Evolutionary conservation across 2,797 vertebrate genomes (phyloP).

Genomic region (Bothrops alternatus): DNA sequence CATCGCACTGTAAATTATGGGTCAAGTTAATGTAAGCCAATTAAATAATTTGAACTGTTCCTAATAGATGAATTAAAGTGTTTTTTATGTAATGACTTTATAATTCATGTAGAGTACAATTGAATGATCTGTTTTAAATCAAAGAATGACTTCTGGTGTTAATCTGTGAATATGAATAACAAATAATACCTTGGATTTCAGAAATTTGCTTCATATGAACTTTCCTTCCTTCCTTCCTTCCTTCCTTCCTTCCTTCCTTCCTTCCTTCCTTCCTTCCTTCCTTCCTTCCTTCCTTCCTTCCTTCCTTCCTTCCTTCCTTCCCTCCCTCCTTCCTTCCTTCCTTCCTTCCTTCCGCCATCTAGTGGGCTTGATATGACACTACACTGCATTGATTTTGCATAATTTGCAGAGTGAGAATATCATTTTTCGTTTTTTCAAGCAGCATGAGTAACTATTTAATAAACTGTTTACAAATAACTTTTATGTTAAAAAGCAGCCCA

Average conservation of each 20-base stretch:
- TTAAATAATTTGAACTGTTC: constrained; percentile 78
- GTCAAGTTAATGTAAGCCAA: constrained; percentile 77
- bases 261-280: too few species aligned
- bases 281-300: neutral
- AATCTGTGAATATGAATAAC: constrained; percentile 37
- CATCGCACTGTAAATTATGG: constrained; percentile 81
- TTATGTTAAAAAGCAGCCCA: neutral
- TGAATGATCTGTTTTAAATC: constrained; percentile 37
- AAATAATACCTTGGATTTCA: constrained; percentile 12
- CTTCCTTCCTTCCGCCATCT: neutral
- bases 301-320: neutral
- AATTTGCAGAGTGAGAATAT: neutral
- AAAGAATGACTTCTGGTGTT: neutral
- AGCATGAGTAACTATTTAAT: neutral
- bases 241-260: too few species aligned
- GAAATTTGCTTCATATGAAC: neutral
- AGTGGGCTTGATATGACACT: neutral
- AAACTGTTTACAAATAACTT: neutral
- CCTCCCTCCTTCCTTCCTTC: neutral
- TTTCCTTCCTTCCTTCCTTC: neutral
- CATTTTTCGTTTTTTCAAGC: neutral
- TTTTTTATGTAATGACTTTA: constrained; percentile 70
- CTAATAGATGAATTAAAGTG: constrained; percentile 88
- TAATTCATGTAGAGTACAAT: constrained; percentile 61
- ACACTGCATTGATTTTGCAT: neutral